Evolutionary conservation across 2,113 vertebrate genomes (phyloP).

Genomic region (Saguinus imperator): DNA sequence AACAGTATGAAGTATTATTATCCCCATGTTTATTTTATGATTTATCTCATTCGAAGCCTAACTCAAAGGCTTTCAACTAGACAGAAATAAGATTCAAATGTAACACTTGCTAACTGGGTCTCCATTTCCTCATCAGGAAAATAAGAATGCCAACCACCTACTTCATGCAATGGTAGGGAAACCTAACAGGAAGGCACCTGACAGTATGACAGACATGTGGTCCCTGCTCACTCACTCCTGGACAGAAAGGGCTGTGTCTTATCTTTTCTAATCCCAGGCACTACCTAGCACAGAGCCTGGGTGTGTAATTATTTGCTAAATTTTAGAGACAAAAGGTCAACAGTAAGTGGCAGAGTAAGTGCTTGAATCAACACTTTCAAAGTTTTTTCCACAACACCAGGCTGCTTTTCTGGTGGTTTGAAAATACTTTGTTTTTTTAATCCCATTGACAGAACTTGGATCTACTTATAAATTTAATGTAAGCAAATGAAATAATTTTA

Average conservation of each 20-base stretch:
- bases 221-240: background rate
- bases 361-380: constrained; percentile 7
- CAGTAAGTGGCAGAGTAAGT: background rate
- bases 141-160: background rate
- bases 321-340: constrained; percentile 29
- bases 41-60: background rate
- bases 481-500: background rate
- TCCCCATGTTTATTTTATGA: background rate
- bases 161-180: background rate
- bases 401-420: background rate
- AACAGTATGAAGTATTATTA: background rate
- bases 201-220: background rate
- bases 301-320: constrained; percentile 14
- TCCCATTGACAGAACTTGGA: background rate
- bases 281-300: background rate
- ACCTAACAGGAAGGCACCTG: background rate
- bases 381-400: background rate
- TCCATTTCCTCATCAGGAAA: constrained; percentile 30
- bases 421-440: constrained; percentile 21
- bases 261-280: background rate
- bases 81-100: constrained; percentile 12
- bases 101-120: background rate
- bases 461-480: background rate
- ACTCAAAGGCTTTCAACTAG: constrained; percentile 23
- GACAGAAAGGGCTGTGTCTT: background rate